Base-by-base conservation (phyloP, 2,113 vertebrate genomes). In the Scytalopus superciliaris region DNA sequence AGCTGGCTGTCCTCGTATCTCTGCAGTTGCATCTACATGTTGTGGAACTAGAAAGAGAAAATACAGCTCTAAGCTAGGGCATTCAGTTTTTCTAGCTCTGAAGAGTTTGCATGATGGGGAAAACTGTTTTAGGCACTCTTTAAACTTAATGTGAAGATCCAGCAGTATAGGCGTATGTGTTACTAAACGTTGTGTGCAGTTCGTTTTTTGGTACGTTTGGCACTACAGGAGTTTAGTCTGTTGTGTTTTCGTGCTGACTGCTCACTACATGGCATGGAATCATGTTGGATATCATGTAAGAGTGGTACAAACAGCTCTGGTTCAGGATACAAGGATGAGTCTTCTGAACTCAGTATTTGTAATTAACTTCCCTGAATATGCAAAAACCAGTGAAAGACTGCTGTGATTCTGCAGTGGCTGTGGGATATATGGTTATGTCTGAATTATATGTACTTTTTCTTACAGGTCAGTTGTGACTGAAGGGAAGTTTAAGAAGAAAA, bases 401-500 rank as follows among this genome's bases (percentile, higher is more conserved):
- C 19, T 64, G 27, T 82, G 42, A 59, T 86, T 87, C 19, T 80
- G 45, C 45, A 68, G 31, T 64, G 37, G 14, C 53, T 60, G 0
- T 59, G 22, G 14, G 37, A 23, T 53, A 5, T 24, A 1, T 49
- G 47, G 13, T 40, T 64, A 28, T 27, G 13, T 56, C 39, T 79
- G 59, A 91, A 73, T 22, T 42, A 28, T 1, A 0, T 80, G 7
- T 82, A 22, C 52, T 68, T 96, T 69, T 92, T 84, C 96, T 88
- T 84, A 89, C 44, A 98, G 98, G 45, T 97, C 97, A 60, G 95
- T 96, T 96, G 96, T 19, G 7, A 95, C 96, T 96, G 97, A 94
- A 88, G 98, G 97, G 52, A 99, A 98, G 88, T 92, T 96, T 84
- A 98, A 94, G 72, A 98, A 97, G 92, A 99, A 98, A 97, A 99